These are phyloP conservation scores for Tamias sibiricus DNA, from an alignment of 2,113 vertebrate genomes.

Conservation along the genomic window DNA sequence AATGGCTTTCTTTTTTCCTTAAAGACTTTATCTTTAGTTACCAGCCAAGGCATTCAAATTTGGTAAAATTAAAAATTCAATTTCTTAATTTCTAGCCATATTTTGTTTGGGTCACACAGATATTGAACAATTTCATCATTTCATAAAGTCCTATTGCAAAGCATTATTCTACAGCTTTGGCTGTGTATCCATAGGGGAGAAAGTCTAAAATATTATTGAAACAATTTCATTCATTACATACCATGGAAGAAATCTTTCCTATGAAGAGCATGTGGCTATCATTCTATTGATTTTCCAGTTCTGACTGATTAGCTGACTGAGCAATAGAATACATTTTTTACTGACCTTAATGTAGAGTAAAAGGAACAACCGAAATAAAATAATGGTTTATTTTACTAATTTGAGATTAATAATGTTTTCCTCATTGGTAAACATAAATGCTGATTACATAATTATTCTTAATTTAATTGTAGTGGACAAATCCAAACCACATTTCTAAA, in stretches of 20 bases:
- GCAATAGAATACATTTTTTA: not conserved
- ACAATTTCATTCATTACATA: conserved; percentile 37
- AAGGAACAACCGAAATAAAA: conserved; percentile 23
- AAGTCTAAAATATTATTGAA: not conserved
- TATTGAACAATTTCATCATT: not conserved
- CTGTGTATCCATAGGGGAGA: not conserved
- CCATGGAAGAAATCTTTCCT: not conserved
- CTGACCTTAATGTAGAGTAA: not conserved
- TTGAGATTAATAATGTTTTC: not conserved
- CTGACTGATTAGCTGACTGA: not conserved
- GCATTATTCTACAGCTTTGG: not conserved
- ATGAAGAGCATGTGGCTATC: not conserved
- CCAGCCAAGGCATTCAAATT: not conserved
- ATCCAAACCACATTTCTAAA: not conserved
- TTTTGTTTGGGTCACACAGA: not conserved
- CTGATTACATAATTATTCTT: not conserved
- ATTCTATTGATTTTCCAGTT: conserved; percentile 9
- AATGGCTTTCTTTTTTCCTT: not conserved
- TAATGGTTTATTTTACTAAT: not conserved
- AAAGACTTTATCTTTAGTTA: not conserved
- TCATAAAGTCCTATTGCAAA: not conserved
- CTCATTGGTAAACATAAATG: not conserved
- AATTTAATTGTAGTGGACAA: not conserved
- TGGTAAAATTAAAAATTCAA: conserved; percentile 15
- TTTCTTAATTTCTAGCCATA: not conserved